These are phyloP conservation scores for Dryomyza anilis DNA, from an alignment of 2,888 invertebrate species.

Conservation along the genomic window DNA sequence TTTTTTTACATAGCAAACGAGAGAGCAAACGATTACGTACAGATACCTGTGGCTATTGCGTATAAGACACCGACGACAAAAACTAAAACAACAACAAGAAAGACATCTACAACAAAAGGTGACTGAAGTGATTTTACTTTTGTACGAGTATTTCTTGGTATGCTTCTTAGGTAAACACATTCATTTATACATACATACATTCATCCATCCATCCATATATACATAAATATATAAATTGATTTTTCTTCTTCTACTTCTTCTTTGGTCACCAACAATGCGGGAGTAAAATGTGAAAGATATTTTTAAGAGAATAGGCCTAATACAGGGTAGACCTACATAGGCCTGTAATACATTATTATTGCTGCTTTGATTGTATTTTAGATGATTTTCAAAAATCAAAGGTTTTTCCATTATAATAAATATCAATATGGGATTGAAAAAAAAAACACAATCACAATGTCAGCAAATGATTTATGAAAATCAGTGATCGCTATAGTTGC, in stretches of 20 bases:
- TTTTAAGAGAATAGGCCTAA: constrained; percentile 25
- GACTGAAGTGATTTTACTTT: constrained; percentile 25
- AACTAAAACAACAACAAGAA: constrained; percentile 4
- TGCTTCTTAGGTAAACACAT: no score
- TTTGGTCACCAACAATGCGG: constrained; percentile 16
- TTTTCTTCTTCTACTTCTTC: constrained; percentile 8
- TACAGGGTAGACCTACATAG: constrained; percentile 22
- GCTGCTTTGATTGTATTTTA: no score
- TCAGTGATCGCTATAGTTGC: no score
- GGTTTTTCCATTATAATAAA: no score
- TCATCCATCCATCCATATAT: not conserved
- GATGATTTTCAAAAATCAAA: no score
- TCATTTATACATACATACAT: no score
- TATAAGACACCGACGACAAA: constrained; percentile 13
- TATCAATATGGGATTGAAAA: no score
- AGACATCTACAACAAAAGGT: no score
- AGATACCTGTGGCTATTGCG: constrained; percentile 15
- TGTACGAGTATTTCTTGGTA: constrained; percentile 17
- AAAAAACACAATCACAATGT: no score
- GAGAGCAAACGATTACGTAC: constrained; percentile 22
- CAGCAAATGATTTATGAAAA: no score
- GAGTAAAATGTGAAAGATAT: constrained; percentile 31
- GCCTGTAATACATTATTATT: no score
- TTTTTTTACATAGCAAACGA: constrained; percentile 9
- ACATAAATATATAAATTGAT: constrained; percentile 1